phyloP scores from a whole-genome alignment of 2,888 invertebrate species.

The Amblyjoppa fuscipennis region DNA sequence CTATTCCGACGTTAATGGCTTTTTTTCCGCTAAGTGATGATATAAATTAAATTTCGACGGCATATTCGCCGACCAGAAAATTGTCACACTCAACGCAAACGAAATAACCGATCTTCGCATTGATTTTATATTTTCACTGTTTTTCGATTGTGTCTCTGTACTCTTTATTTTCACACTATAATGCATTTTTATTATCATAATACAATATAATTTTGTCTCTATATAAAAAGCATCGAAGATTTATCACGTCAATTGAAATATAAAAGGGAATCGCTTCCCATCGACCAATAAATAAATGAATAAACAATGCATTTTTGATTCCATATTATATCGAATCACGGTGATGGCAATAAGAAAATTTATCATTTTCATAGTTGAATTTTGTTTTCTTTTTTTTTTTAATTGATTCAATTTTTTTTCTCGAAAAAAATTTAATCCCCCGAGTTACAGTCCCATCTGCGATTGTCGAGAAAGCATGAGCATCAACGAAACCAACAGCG shows the following conservation, averaged over 20 bases:
- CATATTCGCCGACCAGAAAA: not conserved
- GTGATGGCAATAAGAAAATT: too few species aligned
- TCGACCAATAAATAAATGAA: too few species aligned
- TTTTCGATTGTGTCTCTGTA: not conserved
- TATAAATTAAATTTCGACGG: conserved; percentile 1
- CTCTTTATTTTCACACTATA: not conserved
- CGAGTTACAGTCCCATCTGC: conserved; percentile 31
- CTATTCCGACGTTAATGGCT: not conserved
- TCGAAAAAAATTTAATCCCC: conserved; percentile 39
- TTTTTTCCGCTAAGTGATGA: not conserved
- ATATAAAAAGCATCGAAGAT: too few species aligned
- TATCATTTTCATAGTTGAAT: not conserved
- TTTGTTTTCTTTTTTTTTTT: not conserved
- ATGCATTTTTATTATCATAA: not conserved
- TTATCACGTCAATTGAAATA: too few species aligned
- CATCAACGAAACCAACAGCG: conserved; percentile 45
- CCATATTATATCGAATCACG: not conserved
- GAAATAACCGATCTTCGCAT: not conserved
- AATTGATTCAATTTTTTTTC: conserved; percentile 24
- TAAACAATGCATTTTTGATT: not conserved
- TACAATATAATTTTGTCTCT: too few species aligned
- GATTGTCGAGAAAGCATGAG: conserved; percentile 41
- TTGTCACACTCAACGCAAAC: not conserved
- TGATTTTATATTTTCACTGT: not conserved
- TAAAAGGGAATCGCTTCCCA: too few species aligned